These are phyloP conservation scores for Cerastis rubricosa DNA, from an alignment of 2,888 invertebrate genomes.

Conservation along the genomic window DNA sequence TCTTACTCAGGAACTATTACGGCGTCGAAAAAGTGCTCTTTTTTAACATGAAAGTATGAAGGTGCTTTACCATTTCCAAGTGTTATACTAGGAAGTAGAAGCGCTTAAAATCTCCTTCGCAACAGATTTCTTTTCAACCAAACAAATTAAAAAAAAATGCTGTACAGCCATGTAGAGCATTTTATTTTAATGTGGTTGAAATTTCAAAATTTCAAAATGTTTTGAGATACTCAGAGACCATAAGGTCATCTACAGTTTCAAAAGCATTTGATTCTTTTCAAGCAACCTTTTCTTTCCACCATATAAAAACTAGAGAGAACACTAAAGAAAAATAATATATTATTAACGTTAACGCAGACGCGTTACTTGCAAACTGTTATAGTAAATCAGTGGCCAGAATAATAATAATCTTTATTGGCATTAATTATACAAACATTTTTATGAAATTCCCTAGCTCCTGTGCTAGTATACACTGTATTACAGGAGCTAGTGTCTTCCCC, in stretches of 20 bases:
- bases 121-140: neutral
- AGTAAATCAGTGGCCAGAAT: constrained; percentile 23
- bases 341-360: neutral
- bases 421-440: no score
- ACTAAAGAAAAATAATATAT: neutral
- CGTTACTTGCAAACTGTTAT: constrained; percentile 11
- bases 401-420: no score
- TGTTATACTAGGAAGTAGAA: neutral
- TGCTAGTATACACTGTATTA: no score
- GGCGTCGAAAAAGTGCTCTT: neutral
- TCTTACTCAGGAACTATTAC: neutral
- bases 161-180: neutral
- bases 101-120: neutral
- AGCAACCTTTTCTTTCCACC: neutral
- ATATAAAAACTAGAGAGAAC: neutral
- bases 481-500: no score
- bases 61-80: neutral
- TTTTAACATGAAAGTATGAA: neutral
- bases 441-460: no score
- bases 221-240: neutral
- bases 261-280: neutral
- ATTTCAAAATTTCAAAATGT: no score
- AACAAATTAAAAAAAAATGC: neutral
- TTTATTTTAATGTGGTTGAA: no score
- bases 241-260: neutral